Conservation (phyloP, 1,140 invertebrate species). For the Dreissena rostriformis region DNA sequence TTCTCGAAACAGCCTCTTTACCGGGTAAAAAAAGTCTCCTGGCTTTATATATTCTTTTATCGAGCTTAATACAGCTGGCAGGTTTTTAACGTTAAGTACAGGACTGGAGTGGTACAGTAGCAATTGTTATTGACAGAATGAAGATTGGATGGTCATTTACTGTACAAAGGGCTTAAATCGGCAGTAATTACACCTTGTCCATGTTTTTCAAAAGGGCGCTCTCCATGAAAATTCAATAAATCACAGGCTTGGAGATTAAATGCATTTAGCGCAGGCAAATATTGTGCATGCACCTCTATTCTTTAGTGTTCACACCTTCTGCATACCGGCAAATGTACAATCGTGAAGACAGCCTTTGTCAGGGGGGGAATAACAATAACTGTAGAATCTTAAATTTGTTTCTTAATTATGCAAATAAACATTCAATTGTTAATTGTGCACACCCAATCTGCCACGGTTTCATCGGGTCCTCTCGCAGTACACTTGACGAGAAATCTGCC, state of each 20-base stretch:
- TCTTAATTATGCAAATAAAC: constrained; percentile 56
- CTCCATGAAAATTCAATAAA: constrained; percentile 57
- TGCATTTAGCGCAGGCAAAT: constrained; percentile 25
- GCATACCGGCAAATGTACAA: constrained; percentile 48
- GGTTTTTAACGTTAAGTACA: constrained; percentile 17
- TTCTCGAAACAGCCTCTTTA: too few species aligned
- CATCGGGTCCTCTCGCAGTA: too few species aligned
- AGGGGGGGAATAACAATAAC: constrained; percentile 53
- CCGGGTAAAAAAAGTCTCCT: background rate
- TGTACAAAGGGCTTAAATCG: constrained; percentile 43
- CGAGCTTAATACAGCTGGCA: background rate
- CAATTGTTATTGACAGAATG: constrained; percentile 39
- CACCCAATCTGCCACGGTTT: constrained; percentile 45
- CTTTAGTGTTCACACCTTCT: constrained; percentile 34
- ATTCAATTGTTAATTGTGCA: constrained; percentile 11
- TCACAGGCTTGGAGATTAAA: constrained; percentile 20
- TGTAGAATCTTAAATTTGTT: constrained; percentile 51
- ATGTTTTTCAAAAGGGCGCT: constrained; percentile 28
- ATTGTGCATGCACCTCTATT: constrained; percentile 44
- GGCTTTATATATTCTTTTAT: constrained; percentile 30
- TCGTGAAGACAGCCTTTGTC: constrained; percentile 29
- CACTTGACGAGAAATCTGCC: constrained; percentile 38
- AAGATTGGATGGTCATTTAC: constrained; percentile 46
- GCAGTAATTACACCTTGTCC: constrained; percentile 44
- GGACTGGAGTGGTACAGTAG: constrained; percentile 16